These are phyloP conservation scores for Pseudopleuronectes americanus DNA, from an alignment of 2,797 vertebrate species.

Conservation along the genomic window DNA sequence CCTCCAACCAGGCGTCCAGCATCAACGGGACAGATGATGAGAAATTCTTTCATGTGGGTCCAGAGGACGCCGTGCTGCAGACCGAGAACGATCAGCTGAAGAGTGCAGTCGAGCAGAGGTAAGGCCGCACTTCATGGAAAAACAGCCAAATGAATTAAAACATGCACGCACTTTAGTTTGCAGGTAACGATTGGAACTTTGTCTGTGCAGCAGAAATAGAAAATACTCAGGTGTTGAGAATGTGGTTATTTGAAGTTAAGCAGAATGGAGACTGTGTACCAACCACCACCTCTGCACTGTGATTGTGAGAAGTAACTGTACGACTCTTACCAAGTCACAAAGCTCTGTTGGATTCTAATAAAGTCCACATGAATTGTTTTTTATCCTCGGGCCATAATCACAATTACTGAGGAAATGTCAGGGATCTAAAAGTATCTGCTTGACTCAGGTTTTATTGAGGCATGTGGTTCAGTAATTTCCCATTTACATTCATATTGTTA, in stretches of 20 bases:
- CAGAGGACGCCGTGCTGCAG: slow-evolving; percentile 86
- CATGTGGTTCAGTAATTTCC: not conserved
- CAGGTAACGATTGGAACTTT: not conserved
- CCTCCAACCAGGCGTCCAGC: slow-evolving; percentile 90
- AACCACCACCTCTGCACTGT: no score
- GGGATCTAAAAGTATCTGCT: not conserved
- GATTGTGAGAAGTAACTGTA: no score
- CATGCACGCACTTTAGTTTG: not conserved
- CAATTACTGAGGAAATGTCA: not conserved
- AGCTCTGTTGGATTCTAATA: not conserved
- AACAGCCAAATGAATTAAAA: not conserved
- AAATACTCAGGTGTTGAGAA: slow-evolving; percentile 6
- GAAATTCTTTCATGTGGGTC: slow-evolving; percentile 87
- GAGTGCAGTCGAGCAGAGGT: slow-evolving; percentile 93
- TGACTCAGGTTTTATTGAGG: not conserved
- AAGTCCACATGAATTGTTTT: not conserved
- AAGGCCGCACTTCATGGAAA: slow-evolving; percentile 25
- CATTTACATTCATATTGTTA: no score
- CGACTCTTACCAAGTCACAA: no score
- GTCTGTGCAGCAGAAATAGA: not conserved
- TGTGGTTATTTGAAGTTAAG: slow-evolving; percentile 18
- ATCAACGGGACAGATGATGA: slow-evolving; percentile 96
- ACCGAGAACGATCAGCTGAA: slow-evolving; percentile 94
- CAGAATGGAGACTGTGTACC: not conserved
- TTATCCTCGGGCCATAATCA: not conserved